Evolutionary conservation across 2,797 vertebrate species (phyloP).

Genomic region (Nyctibius grandis): DNA sequence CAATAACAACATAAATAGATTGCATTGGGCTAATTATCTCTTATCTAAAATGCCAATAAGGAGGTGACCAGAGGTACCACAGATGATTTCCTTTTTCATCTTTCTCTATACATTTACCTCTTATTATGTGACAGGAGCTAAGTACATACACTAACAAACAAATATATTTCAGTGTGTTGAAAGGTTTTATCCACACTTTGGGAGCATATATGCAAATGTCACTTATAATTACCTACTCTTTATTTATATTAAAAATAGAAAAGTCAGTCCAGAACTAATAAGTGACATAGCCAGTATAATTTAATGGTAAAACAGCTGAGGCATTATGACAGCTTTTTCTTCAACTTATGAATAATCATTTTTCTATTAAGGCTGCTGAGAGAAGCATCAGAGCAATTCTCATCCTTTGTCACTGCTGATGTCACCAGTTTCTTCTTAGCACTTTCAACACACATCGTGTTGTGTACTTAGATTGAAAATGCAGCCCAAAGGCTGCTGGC

Average conservation of each 20-base stretch:
- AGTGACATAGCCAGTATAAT: not conserved
- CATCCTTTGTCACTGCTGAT: constrained; percentile 24
- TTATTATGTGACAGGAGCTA: not conserved
- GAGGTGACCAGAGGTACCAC: not conserved
- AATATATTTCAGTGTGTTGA: constrained; percentile 27
- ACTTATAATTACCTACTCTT: not conserved
- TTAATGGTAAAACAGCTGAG: not conserved
- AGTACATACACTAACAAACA: not conserved
- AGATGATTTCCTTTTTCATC: not conserved
- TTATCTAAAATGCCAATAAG: not conserved
- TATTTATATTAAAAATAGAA: constrained; percentile 40
- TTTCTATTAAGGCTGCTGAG: constrained; percentile 19
- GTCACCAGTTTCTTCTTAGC: constrained; percentile 43
- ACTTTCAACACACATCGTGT: not conserved
- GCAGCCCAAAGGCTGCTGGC: not conserved
- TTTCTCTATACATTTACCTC: not conserved
- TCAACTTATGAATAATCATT: constrained; percentile 21
- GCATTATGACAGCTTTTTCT: not conserved
- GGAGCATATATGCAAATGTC: not conserved
- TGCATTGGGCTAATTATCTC: not conserved
- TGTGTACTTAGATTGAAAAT: not conserved
- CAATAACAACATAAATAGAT: not conserved
- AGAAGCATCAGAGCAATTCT: constrained; percentile 21
- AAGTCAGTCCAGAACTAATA: constrained; percentile 5
- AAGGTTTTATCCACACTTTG: constrained; percentile 17